These are phyloP conservation scores for Epirrhoe tristata DNA, from an alignment of 2,888 invertebrate species.

Conservation along the genomic window DNA sequence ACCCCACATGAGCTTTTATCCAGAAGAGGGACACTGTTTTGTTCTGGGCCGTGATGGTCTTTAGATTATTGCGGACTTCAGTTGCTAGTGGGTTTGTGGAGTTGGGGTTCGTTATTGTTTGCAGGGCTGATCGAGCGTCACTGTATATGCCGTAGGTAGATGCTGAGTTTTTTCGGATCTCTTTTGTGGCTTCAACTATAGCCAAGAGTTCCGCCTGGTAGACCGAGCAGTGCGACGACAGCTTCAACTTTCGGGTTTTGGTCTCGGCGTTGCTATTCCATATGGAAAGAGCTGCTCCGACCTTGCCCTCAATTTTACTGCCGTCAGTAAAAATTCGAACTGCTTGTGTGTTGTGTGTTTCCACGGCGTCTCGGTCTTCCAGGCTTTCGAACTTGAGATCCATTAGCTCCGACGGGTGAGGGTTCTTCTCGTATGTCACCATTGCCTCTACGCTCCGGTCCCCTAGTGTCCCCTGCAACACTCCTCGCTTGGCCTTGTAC, in stretches of 20 bases:
- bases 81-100: conserved; percentile 8
- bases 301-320: conserved; percentile 10
- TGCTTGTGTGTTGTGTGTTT: background rate
- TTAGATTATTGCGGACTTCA: background rate
- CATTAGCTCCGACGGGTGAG: conserved; percentile 8
- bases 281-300: background rate
- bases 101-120: background rate
- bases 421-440: background rate
- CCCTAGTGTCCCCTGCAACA: too few relatives aligned
- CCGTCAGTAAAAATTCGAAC: conserved; percentile 13
- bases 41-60: background rate
- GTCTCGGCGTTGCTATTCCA: too few relatives aligned
- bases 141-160: background rate
- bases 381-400: background rate
- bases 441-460: too few relatives aligned
- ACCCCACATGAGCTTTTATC: too few relatives aligned
- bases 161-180: background rate
- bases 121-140: too few relatives aligned
- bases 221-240: too few relatives aligned
- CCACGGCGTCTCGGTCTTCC: conserved; percentile 2
- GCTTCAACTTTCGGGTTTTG: too few relatives aligned
- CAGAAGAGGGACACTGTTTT: too few relatives aligned
- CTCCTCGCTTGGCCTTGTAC: background rate
- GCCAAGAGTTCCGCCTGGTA: conserved; percentile 20
- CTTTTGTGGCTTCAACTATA: background rate